Evolutionary conservation across 2,888 invertebrate genomes (phyloP).

Genomic region (Mayetiola destructor): DNA sequence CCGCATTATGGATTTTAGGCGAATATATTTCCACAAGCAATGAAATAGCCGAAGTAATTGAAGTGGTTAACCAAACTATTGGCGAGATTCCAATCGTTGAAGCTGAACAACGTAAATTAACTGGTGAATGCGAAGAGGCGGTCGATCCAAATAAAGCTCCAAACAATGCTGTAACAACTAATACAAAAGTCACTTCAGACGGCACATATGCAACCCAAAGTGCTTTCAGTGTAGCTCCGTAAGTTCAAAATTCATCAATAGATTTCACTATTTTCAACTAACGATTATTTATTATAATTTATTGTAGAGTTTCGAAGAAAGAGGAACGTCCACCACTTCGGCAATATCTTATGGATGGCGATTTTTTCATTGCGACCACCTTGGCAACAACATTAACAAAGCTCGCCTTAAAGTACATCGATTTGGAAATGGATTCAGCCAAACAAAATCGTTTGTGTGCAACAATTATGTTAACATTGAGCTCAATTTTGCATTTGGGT

Average conservation of each 20-base stretch:
- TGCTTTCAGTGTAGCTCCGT: conserved; percentile 75
- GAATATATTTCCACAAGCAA: conserved; percentile 75
- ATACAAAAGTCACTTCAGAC: conserved; percentile 76
- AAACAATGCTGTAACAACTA: conserved; percentile 35
- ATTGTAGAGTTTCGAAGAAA: conserved; percentile 40
- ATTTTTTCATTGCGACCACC: conserved; percentile 90
- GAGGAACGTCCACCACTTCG: conserved; percentile 66
- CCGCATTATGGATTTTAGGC: conserved; percentile 93
- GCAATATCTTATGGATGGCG: conserved; percentile 81
- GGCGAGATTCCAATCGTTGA: conserved; percentile 54
- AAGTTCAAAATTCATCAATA: conserved; percentile 29
- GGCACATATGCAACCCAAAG: conserved; percentile 98
- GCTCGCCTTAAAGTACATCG: conserved; percentile 59
- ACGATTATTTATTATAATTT: conserved; percentile 2
- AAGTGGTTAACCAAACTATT: conserved; percentile 54
- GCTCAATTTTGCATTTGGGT: conserved; percentile 73
- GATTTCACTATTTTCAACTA: background rate
- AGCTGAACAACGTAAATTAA: conserved; percentile 51
- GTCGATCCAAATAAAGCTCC: conserved; percentile 21
- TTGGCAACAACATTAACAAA: conserved; percentile 84
- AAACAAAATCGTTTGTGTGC: conserved; percentile 49
- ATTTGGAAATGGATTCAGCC: conserved; percentile 32
- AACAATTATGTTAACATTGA: conserved; percentile 77
- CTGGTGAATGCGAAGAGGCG: conserved; percentile 43
- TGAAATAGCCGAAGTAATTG: conserved; percentile 68